Evolutionary conservation across 1,140 invertebrate species (phyloP), one percentile per base, ranked within the genome.

Genomic region (Drosophila mojavensis): DNA sequence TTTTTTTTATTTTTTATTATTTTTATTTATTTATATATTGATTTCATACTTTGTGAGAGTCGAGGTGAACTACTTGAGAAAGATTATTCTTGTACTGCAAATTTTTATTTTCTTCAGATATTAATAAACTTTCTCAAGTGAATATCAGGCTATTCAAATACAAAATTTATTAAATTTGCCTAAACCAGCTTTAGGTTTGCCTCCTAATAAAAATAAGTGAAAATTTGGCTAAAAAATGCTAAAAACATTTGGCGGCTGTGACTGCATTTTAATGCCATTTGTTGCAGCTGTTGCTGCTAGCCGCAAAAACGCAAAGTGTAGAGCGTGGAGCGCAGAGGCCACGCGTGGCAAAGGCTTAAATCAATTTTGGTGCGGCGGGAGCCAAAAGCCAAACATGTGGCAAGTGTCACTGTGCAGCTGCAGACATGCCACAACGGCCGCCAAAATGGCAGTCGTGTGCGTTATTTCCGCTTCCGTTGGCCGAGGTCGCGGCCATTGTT

Each of bases 191-290:
- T 47, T 26, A 30, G 20, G 24, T 7, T n/a, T 15, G 6, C 13
- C 30, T 0, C 30, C n/a, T 10, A 30, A 45, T 15, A 45, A 45
- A 39, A 58, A 72, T 67, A 30, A 3, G 4, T 51, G 39, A 15
- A 47, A 56, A 61, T 63, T 26, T 68, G 11, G 50, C 43, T 17
- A 17, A 65, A 66, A 79, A 79, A 77, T 53, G 64, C 63, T 69
- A 69, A 75, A 69, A 66, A 30, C 43, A 59, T 75, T 70, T 61
- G 6, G 50, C 17, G 39, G 48, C 47, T 50, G 41, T 71, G 59
- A 65, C 73, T 75, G 60, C 73, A 88, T 78, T 78, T 79, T 74
- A 89, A 83, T 83, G 77, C 65, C 68, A 88, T 88, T 83, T 88
- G 83, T 45, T 69, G 70, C 82, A 86, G 76, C 82, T 86, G 82